These are phyloP conservation scores for Pristionchus maxplancki DNA, from an alignment of 2,888 invertebrate species.

Conservation along the genomic window DNA sequence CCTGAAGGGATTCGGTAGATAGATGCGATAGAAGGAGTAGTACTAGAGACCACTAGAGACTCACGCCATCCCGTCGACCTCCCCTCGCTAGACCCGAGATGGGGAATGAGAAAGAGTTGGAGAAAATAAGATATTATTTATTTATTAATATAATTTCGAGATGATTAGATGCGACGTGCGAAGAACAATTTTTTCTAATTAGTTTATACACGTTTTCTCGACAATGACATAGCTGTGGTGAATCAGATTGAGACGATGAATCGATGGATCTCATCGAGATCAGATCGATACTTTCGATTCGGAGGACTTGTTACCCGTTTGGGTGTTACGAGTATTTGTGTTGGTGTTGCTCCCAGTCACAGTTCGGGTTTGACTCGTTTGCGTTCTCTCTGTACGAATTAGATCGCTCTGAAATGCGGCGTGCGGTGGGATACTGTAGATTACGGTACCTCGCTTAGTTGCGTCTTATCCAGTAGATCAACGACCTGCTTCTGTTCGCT, in stretches of 20 bases:
- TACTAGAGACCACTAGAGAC: neutral
- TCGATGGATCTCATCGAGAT: neutral
- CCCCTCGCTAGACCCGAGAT: neutral
- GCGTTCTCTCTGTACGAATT: neutral
- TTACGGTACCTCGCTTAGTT: neutral
- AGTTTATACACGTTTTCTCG: constrained; percentile 6
- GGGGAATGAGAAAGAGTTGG: neutral
- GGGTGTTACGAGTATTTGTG: neutral
- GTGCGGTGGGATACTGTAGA: neutral
- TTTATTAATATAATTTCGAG: neutral
- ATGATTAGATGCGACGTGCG: neutral
- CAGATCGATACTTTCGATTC: constrained; percentile 33
- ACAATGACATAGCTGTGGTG: neutral
- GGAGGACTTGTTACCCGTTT: neutral
- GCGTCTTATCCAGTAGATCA: constrained; percentile 35
- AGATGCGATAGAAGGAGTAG: neutral
- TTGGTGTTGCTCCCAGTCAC: neutral
- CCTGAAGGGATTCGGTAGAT: neutral
- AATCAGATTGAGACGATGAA: neutral
- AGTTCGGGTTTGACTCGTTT: neutral
- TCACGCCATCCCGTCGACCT: constrained; percentile 21
- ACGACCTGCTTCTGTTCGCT: neutral
- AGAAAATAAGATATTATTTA: neutral
- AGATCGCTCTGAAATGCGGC: neutral
- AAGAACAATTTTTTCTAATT: neutral